Percentiles rank a stretch among this genome's conserved stretches.
Evolutionary conservation across 2,888 invertebrate species (phyloP).

Genomic region (Exephanes ischioxanthus): DNA sequence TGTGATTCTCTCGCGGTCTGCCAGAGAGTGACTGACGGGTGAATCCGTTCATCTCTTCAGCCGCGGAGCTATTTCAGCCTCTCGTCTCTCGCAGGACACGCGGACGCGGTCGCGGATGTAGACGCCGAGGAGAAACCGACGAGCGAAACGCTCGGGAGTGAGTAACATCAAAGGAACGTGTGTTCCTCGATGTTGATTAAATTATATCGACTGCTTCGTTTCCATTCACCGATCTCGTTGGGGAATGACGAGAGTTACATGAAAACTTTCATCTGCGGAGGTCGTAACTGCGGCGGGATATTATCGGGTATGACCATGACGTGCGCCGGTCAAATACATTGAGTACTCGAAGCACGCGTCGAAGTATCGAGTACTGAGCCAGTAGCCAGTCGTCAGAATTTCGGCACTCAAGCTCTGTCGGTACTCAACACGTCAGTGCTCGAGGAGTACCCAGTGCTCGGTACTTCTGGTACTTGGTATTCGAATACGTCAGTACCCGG

Average conservation of each 20-base stretch:
- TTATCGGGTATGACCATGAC: background rate
- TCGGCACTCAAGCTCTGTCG: no score
- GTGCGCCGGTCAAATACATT: no score
- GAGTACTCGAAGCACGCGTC: no score
- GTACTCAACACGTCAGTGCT: no score
- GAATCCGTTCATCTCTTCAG: constrained; percentile 79
- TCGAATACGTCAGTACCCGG: no score
- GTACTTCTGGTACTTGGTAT: no score
- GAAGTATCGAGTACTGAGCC: no score
- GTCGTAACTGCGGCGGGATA: background rate
- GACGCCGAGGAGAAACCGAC: constrained; percentile 63
- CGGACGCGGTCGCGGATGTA: constrained; percentile 56
- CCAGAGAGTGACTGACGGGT: constrained; percentile 84
- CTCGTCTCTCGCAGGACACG: constrained; percentile 65
- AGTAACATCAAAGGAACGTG: constrained; percentile 65
- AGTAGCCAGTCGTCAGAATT: no score
- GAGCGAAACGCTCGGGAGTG: constrained; percentile 57
- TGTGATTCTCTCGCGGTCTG: constrained; percentile 83
- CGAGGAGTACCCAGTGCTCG: no score
- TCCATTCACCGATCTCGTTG: constrained; percentile 22
- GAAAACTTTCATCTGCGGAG: background rate
- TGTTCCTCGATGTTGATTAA: constrained; percentile 65
- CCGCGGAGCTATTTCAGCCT: constrained; percentile 56
- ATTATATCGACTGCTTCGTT: constrained; percentile 57
- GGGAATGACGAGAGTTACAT: constrained; percentile 2